Base-by-base conservation (phyloP, 2,113 vertebrate species). In the Ursus arctos region DNA sequence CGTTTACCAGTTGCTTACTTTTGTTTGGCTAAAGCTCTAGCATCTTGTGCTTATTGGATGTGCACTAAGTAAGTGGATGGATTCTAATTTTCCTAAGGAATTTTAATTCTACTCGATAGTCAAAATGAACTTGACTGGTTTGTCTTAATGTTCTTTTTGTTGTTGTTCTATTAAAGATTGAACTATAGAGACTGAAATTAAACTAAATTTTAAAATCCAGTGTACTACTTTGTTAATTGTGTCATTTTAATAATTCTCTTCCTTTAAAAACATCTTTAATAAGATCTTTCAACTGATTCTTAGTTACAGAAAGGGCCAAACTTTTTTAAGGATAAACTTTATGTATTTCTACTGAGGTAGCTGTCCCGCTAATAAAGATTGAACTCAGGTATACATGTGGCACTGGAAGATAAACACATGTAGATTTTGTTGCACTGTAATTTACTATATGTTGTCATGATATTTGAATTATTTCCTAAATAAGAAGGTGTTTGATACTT, bases 251-350 rank as follows among this genome's bases (percentile, higher is more conserved):
- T 95, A 91, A 33, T 67, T 77, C 1, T 95, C 19, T 88, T 94
- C 33, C n/a, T 90, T 92, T 95, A 59, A 67, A 71, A 95, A 84
- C 72, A 80, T 95, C 57, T 85, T 92, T 57, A 94, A 36, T 94
- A 43, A 67, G 36, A 4, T 86, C 10, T 91, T 90, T 49, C n/a
- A 95, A 43, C 47, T 67, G 10, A 76, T 74, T 92, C 82, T 85
- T 92, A 71, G 3, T 82, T 89, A 55, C 33, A 87, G 51, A 94
- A 88, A 88, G 28, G 31, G 14, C 15, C 19, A 94, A 47, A 55
- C 18, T 92, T 77, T 65, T 82, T 98, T 59, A 95, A 88, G n/a
- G n/a, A 80, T 95, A 65, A 92, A 26, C 24, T 65, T 80, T 40
- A 19, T 96, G 4, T 76, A 61, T 85, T 96, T 88, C n/a, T 18